Conservation (phyloP, 2,113 vertebrate species). For the Protomyctophum bolini region DNA sequence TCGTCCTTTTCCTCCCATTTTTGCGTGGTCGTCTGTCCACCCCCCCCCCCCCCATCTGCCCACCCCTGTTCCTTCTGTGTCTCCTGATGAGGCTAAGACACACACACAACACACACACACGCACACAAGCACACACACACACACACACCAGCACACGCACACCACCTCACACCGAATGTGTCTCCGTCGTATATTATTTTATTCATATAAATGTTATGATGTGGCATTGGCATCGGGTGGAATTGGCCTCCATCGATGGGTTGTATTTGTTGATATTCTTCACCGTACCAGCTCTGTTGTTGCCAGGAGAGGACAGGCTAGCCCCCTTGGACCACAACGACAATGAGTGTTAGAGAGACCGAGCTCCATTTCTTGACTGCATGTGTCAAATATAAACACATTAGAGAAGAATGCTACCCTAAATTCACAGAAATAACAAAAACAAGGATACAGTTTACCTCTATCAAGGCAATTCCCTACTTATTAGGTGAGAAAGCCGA, state of each 20-base stretch:
- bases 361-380: no score
- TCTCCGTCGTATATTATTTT: no score
- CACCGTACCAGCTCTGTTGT: constrained; percentile 30
- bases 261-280: constrained; percentile 39
- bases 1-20: constrained; percentile 10
- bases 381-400: no score
- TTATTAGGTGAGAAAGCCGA: no score
- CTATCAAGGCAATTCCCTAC: no score
- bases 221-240: neutral
- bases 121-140: neutral
- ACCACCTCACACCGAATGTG: no score
- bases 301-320: neutral
- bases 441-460: no score
- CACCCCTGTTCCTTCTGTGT: neutral
- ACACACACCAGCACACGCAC: constrained; percentile 19
- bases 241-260: constrained; percentile 43
- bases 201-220: no score
- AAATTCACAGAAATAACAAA: no score
- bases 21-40: neutral
- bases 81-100: neutral
- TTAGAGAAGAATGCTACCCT: no score
- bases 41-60: neutral
- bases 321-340: neutral
- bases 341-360: no score
- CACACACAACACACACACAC: neutral